Evolutionary conservation across 2,888 invertebrate species (phyloP).

Genomic region (Spatulosminthurus flaviceps): DNA sequence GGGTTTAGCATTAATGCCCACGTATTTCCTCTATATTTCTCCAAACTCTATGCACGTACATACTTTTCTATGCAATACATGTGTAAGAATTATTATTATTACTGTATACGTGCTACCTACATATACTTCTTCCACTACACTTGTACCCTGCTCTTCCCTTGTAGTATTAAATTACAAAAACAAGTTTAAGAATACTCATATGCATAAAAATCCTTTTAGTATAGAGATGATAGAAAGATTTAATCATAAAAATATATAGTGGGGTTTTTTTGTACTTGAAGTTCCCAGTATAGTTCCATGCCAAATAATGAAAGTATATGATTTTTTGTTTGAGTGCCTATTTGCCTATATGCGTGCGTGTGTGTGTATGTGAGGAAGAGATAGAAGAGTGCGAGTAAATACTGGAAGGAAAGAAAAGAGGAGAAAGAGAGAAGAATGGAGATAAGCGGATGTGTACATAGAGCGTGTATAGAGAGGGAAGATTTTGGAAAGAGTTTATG

Average conservation of each 20-base stretch:
- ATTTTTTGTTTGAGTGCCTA: neutral
- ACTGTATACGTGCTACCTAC: no score
- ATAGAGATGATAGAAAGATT: neutral
- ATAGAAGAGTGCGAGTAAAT: neutral
- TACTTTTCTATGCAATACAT: neutral
- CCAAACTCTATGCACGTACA: neutral
- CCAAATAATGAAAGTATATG: neutral
- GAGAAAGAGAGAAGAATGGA: neutral
- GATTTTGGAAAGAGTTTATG: constrained; percentile 16
- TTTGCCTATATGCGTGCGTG: no score
- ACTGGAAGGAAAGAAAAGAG: neutral
- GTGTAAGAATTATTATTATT: no score
- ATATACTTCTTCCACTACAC: no score
- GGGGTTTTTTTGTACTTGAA: neutral
- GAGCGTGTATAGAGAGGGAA: neutral
- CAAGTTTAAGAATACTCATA: neutral
- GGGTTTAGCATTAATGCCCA: neutral
- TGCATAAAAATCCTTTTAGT: no score
- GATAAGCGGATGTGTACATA: constrained; percentile 8
- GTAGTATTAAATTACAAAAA: constrained; percentile 3
- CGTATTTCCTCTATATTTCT: neutral
- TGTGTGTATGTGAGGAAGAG: no score
- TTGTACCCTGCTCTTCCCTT: neutral
- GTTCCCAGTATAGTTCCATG: neutral
- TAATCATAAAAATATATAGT: neutral